Evolutionary conservation across 2,797 vertebrate genomes (phyloP), one percentile per base, ranked within the genome.

Genomic region (Typhlichthys subterraneus): DNA sequence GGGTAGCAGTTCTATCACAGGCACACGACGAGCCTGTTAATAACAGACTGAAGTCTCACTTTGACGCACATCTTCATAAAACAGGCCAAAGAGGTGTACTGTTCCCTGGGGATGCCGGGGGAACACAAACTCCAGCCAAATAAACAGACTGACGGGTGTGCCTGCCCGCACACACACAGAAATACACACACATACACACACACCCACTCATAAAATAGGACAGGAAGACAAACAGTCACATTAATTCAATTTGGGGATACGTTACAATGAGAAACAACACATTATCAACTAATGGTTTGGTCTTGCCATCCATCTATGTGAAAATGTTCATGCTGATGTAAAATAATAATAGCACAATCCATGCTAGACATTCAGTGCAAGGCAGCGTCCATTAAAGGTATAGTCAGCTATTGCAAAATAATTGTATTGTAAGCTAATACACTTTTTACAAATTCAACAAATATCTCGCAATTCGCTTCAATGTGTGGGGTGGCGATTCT

Each of bases 201-300:
- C 47, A 65, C 29, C 29, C n/a, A 48, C 57, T 65, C 63, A 62
- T 57, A 65, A 10, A 61, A 19, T 58, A 57, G 55, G 75, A 76
- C 73, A 84, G 77, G 72, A 87, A 87, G 85, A 86, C 81, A 75
- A 90, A 88, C 85, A 73, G 81, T 81, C 67, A 81, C 78, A 80
- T 85, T 82, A 91, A 89, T 84, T 85, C 86, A 87, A 87, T 90
- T 92, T 91, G 82, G 83, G 83, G 83, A 87, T 87, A 87, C 89
- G 84, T 86, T 89, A 89, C 86, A 79, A 82, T 61, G 68, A 88
- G 86, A 90, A 88, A 88, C 87, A 77, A 83, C 84, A 79, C 87
- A 92, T 89, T 89, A 89, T 87, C 80, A 87, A 81, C 87, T 89
- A 92, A 90, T 91, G 88, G 85, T 81, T 73, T 75, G 82, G 66